Conservation (phyloP, 2,888 invertebrate genomes). For the Papilio demoleus region DNA sequence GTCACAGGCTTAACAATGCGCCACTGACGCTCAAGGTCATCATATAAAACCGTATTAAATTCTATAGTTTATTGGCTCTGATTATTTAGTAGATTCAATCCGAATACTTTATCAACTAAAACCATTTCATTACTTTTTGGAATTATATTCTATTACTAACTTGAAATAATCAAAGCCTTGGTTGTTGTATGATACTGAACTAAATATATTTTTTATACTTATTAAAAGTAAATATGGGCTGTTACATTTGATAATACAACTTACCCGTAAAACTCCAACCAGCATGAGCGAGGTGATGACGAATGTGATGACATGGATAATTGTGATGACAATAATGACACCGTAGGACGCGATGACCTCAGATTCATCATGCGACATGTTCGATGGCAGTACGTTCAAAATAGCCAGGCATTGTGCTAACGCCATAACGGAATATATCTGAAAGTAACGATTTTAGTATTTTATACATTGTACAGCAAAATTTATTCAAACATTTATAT, state of each 20-base stretch:
- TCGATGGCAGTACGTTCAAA: conserved; percentile 49
- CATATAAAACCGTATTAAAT: too few species aligned
- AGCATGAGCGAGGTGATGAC: conserved; percentile 69
- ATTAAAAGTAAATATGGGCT: too few species aligned
- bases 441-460: conserved; percentile 43
- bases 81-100: too few species aligned
- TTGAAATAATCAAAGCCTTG: too few species aligned
- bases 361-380: conserved; percentile 46
- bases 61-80: too few species aligned
- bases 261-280: conserved; percentile 67
- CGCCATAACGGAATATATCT: conserved; percentile 68
- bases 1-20: too few species aligned
- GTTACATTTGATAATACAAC: conserved; percentile 36
- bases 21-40: too few species aligned
- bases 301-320: conserved; percentile 61
- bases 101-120: too few species aligned
- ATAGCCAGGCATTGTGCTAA: conserved; percentile 65
- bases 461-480: neutral
- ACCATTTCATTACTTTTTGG: too few species aligned
- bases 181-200: too few species aligned
- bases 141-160: too few species aligned
- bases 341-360: conserved; percentile 51
- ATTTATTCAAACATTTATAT: neutral
- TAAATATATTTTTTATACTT: too few species aligned
- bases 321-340: conserved; percentile 54